Percentiles rank a stretch among this genome's conserved stretches.
Evolutionary conservation across 2,797 vertebrate genomes (phyloP).

Genomic region (Simalia tracyae): DNA sequence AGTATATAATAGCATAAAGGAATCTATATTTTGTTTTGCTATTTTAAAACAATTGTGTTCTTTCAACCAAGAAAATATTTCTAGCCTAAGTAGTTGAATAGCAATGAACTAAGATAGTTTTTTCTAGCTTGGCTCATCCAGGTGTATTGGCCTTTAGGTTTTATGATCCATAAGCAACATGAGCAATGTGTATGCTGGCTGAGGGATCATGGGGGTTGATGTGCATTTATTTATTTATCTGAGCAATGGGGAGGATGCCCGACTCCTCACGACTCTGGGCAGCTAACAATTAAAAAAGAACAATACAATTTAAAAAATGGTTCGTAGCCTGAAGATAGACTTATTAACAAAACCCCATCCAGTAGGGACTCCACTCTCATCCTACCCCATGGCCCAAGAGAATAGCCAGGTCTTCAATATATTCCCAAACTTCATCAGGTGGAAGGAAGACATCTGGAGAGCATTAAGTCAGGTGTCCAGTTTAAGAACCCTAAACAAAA

Average conservation of each 20-base stretch:
- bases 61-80: conserved; percentile 6
- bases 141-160: background rate
- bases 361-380: background rate
- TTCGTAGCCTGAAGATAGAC: too few relatives aligned
- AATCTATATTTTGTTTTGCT: conserved; percentile 66
- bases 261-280: background rate
- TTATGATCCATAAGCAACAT: background rate
- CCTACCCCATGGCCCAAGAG: background rate
- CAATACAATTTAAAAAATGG: background rate
- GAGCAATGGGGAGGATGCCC: background rate
- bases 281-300: background rate
- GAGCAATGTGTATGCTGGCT: background rate
- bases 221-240: background rate
- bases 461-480: background rate
- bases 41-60: conserved; percentile 58
- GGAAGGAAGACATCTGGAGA: background rate
- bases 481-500: background rate
- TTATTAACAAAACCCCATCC: background rate
- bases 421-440: background rate
- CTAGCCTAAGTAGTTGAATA: background rate
- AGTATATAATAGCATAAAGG: conserved; percentile 65
- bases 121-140: background rate
- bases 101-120: background rate
- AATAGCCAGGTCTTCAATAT: background rate
- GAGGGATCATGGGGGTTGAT: background rate